Evolutionary conservation across 2,113 vertebrate species (phyloP), one percentile per base, ranked within the genome.

Genomic region (Sardina pilchardus): DNA sequence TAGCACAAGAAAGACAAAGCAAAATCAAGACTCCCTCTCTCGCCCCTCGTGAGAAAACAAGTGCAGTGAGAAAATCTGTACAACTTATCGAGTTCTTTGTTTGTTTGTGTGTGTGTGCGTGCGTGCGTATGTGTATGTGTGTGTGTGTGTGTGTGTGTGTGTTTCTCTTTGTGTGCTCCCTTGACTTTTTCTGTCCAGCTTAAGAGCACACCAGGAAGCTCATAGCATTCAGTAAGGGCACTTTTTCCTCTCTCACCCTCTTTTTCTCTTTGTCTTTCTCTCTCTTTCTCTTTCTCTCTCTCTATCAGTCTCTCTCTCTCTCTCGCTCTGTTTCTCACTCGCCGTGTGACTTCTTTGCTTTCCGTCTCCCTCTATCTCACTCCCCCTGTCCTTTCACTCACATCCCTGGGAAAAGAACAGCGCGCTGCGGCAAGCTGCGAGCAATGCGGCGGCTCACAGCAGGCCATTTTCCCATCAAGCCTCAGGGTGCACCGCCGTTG

Each of bases 391-490:
- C 26, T 78, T 78, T 78, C 71, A 2, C 4, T 78, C 71, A 34
- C 30, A 78, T 78, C 71, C 30, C 71, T 17, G 71, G 71, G 71
- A 39, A 78, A 7, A 78, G 71, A 36, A 34, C 71, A 34, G 26
- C 19, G 6, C 53, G 21, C 53, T 6, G 53, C 53, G 21, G 21
- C 19, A 59, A 59, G 53, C 53, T 24, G 5, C 3, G 53, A 59
- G 53, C 71, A 39, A 5, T 78, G 30, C 16, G 30, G 0, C 30
- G 30, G 4, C 71, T 14, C 71, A 34, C 30, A 78, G 71, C 71
- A 78, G 63, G 63, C 30, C 71, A 36, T 78, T 78, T 78, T 78
- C 71, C 71, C 71, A 78, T 78, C 71, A 78, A 34, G 71, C 71
- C 30, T 14, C 14, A 16, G 71, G 30, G 26, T 78, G 71, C 26